Base-by-base conservation (phyloP, 2,888 invertebrate genomes). In the Seira ritae region DNA sequence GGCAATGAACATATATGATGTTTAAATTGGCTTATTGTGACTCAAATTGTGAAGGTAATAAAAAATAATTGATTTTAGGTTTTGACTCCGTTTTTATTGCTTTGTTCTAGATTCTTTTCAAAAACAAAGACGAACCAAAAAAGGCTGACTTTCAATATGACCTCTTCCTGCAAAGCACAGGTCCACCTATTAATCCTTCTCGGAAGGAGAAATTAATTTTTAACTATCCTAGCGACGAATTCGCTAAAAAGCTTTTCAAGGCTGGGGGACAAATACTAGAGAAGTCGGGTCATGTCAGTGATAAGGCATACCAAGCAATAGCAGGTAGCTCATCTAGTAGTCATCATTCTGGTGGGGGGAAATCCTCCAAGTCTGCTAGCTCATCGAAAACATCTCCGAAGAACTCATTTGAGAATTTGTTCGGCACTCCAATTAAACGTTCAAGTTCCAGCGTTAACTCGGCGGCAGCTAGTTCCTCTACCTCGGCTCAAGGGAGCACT, bases 51-150 rank as follows among this genome's bases (percentile, higher is more conserved):
- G 12, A 50, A 50, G 15, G 50, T n/a, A 50, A 31, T 31, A 31
- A 50, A 50, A 50, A 60, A 55, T 15, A 68, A 20, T 81, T 68
- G 6, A 31, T 50, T 23, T 46, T 19, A 42, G 4, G 42, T 42
- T 4, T 42, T 12, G 42, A 42, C 42, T n/a, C n/a, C 67, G 24
- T 22, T 23, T 62, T 70, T 1, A 31, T 31, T 1, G 10, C 69
- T 22, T 50, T 23, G 17, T 17, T 3, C n/a, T 67, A 88, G 86
- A 87, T 88, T 72, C 74, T 84, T 4, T 92, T 97, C 87, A 95
- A 94, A 89, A 97, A 96, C 91, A 95, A 95, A 90, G 96, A 96
- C 91, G 97, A 97, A 90, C 97, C 97, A 10, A 96, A 96, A 90
- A 96, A 95, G 90, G 94, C 96, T 76, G 89, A 89, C 24, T 92